A percentile compares a stretch with the other conserved stretches of the same genome.
Evolutionary conservation across 2,888 invertebrate species (phyloP).

Genomic region (Parnassius mnemosyne): DNA sequence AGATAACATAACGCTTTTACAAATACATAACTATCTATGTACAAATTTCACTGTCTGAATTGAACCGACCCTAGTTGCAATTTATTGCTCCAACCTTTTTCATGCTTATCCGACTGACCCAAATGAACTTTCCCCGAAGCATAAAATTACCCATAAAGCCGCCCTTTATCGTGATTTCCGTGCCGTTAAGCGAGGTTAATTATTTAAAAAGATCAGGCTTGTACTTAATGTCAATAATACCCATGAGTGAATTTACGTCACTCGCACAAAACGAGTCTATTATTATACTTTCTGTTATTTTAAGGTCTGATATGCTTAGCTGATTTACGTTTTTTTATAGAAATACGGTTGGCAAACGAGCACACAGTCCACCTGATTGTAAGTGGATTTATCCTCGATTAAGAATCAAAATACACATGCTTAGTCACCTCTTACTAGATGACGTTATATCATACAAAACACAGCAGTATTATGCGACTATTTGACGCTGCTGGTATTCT

Average conservation of each 20-base stretch:
- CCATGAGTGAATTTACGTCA: not conserved
- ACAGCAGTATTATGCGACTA: no score
- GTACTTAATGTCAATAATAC: slow-evolving; percentile 14
- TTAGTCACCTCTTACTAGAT: no score
- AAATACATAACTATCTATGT: not conserved
- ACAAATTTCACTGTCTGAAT: slow-evolving; percentile 4
- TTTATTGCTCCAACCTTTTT: slow-evolving; percentile 10
- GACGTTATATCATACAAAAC: no score
- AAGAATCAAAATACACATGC: no score
- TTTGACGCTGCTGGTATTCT: no score
- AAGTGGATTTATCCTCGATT: no score
- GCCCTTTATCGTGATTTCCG: slow-evolving; percentile 23
- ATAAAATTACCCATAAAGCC: slow-evolving; percentile 25
- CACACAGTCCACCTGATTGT: no score
- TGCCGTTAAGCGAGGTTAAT: slow-evolving; percentile 22
- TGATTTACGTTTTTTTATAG: no score
- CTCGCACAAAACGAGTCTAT: not conserved
- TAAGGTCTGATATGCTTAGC: no score
- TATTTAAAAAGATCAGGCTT: slow-evolving; percentile 19
- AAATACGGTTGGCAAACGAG: no score
- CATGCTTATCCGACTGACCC: slow-evolving; percentile 22
- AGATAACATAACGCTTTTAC: no score
- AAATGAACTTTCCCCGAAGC: slow-evolving; percentile 19
- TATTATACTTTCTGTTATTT: no score
- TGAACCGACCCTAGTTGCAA: not conserved